Percentiles rank a stretch among this genome's conserved stretches.
phyloP scores from a whole-genome alignment of 2,113 vertebrate genomes.

The Cromileptes altivelis region DNA sequence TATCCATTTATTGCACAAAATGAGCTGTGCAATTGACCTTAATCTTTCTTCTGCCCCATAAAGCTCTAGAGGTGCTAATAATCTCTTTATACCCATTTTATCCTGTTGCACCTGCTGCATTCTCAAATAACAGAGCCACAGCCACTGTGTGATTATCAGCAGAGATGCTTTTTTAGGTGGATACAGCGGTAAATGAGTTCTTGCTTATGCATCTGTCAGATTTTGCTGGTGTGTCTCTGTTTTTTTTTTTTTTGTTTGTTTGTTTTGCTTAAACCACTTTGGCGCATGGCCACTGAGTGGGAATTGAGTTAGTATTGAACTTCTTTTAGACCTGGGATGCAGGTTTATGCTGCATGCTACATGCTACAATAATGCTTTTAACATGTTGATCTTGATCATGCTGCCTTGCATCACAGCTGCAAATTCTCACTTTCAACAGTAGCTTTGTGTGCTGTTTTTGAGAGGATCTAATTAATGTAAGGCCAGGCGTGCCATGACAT shows the following conservation, averaged over 20 bases:
- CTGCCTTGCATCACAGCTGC: slow-evolving; percentile 1
- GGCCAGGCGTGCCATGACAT: slow-evolving; percentile 8
- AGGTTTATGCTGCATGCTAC: not conserved
- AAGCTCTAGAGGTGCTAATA: not conserved
- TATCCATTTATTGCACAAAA: too few species aligned
- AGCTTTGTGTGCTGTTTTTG: slow-evolving; percentile 35
- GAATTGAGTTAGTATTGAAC: not conserved
- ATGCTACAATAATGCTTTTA: not conserved
- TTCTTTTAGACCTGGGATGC: not conserved
- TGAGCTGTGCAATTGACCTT: not conserved
- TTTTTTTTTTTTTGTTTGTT: slow-evolving; percentile 2
- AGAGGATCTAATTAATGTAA: slow-evolving; percentile 42
- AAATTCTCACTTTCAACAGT: not conserved
- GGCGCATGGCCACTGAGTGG: not conserved
- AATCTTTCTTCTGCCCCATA: not conserved
- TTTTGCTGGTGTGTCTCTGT: not conserved
- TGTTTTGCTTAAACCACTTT: slow-evolving; percentile 5
- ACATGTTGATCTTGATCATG: not conserved
- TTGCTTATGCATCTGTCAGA: not conserved
- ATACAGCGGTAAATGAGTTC: not conserved
- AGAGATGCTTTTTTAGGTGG: not conserved
- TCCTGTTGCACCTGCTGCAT: not conserved
- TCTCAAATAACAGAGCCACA: not conserved
- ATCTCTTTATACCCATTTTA: not conserved
- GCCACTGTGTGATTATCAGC: not conserved